A percentile compares a stretch with the other conserved stretches of the same genome.
These are phyloP conservation scores for Carcinoscorpius rotundicauda DNA, from an alignment of 1,140 invertebrate species.

Conservation along the genomic window DNA sequence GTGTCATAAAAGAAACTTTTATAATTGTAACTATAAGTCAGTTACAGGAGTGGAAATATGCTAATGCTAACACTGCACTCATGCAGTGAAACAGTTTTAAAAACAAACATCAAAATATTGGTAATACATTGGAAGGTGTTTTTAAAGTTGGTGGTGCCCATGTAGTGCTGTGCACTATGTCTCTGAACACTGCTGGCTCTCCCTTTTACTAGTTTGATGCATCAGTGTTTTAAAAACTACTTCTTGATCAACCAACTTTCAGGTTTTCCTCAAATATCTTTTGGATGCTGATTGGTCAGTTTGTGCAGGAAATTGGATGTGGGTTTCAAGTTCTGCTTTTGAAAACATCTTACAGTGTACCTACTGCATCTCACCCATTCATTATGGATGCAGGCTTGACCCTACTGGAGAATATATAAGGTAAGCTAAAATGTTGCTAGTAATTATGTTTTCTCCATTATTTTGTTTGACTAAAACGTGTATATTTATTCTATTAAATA, in stretches of 20 bases:
- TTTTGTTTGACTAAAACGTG: no score
- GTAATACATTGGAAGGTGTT: no score
- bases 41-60: no score
- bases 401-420: conserved; percentile 81
- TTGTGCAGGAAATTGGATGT: conserved; percentile 88
- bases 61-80: no score
- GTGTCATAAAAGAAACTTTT: no score
- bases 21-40: no score
- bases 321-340: conserved; percentile 80
- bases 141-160: background rate
- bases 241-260: conserved; percentile 3
- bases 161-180: conserved; percentile 3
- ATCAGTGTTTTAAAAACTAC: no score
- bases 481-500: no score
- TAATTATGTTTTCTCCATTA: background rate
- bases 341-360: conserved; percentile 78
- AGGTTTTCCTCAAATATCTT: conserved; percentile 80
- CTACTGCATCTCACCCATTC: conserved; percentile 59
- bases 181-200: conserved; percentile 2
- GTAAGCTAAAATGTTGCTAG: conserved; percentile 1
- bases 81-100: no score
- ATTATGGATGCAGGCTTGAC: conserved; percentile 73
- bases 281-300: conserved; percentile 84
- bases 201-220: background rate
- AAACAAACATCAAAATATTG: no score